Conservation (phyloP, 2,797 vertebrate species). For the Pseudopleuronectes americanus region DNA sequence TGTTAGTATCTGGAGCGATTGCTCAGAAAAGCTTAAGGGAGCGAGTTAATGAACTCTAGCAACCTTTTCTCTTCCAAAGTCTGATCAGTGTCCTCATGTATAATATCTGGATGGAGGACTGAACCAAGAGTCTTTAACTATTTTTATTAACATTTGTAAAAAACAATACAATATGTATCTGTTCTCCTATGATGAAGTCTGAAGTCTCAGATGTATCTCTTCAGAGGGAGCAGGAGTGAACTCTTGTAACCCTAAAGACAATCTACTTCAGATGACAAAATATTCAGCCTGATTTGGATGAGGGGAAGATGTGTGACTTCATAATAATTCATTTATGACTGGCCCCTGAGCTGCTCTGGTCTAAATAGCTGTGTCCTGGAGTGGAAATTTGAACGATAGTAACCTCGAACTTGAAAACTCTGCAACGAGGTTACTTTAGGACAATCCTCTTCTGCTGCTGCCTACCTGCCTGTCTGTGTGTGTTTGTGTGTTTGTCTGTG, state of each 20-base stretch:
- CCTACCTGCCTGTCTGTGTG: neutral
- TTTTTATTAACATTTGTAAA: neutral
- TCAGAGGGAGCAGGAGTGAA: neutral
- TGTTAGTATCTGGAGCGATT: constrained; percentile 12
- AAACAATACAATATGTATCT: too few species aligned
- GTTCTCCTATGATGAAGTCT: neutral
- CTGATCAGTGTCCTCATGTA: neutral
- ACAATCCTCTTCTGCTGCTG: constrained; percentile 32
- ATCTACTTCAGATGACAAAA: neutral
- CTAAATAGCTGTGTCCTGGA: constrained; percentile 29
- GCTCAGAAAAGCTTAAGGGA: neutral
- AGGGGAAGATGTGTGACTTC: neutral
- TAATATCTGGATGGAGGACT: neutral
- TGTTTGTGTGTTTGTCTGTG: constrained; percentile 8
- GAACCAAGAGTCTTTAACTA: neutral
- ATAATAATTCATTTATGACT: constrained; percentile 4
- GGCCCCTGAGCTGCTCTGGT: constrained; percentile 6
- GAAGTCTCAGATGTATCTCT: neutral
- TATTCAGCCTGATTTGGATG: neutral
- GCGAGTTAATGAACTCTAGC: constrained; percentile 28
- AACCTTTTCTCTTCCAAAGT: constrained; percentile 19
- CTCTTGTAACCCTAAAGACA: neutral
- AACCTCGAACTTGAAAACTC: constrained; percentile 54
- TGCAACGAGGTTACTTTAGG: constrained; percentile 60
- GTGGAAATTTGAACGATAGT: constrained; percentile 66